Evolutionary conservation across 2,113 vertebrate genomes (phyloP).

Genomic region (Paraplagusia blochii): DNA sequence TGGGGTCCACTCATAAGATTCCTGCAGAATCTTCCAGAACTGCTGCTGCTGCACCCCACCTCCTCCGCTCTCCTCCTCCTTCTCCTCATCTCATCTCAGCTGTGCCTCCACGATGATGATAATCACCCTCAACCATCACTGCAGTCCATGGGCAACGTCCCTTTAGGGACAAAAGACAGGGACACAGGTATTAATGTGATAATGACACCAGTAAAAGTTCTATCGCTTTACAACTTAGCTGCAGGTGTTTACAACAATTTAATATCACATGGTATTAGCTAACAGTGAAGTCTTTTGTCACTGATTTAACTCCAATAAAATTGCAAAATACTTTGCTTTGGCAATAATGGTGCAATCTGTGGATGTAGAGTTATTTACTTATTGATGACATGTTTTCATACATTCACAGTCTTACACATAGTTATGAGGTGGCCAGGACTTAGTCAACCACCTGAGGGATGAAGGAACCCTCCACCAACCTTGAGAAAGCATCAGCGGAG

Average conservation of each 20-base stretch:
- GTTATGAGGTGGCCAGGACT: too few relatives aligned
- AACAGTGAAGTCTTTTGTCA: too few relatives aligned
- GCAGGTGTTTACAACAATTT: not conserved
- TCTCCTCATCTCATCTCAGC: conserved; percentile 46
- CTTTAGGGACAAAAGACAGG: not conserved
- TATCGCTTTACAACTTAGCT: not conserved
- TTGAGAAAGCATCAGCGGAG: too few relatives aligned
- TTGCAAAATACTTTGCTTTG: too few relatives aligned
- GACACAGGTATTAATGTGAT: not conserved
- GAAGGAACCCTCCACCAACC: too few relatives aligned
- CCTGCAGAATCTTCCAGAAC: conserved; percentile 71
- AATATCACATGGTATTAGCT: too few relatives aligned
- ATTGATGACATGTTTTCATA: too few relatives aligned
- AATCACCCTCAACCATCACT: conserved; percentile 32
- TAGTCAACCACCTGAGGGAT: too few relatives aligned
- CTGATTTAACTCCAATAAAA: too few relatives aligned
- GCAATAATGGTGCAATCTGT: too few relatives aligned
- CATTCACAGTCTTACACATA: too few relatives aligned
- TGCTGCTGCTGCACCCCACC: conserved; percentile 4
- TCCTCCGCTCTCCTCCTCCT: conserved; percentile 51
- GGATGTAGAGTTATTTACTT: too few relatives aligned
- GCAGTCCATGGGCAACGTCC: conserved; percentile 15
- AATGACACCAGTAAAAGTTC: not conserved
- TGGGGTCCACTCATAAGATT: conserved; percentile 63
- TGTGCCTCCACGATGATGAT: conserved; percentile 26